Percentiles rank a stretch among this genome's conserved stretches.
phyloP scores from a whole-genome alignment of 1,140 invertebrate genomes.

The Phenacoccus solenopsis region DNA sequence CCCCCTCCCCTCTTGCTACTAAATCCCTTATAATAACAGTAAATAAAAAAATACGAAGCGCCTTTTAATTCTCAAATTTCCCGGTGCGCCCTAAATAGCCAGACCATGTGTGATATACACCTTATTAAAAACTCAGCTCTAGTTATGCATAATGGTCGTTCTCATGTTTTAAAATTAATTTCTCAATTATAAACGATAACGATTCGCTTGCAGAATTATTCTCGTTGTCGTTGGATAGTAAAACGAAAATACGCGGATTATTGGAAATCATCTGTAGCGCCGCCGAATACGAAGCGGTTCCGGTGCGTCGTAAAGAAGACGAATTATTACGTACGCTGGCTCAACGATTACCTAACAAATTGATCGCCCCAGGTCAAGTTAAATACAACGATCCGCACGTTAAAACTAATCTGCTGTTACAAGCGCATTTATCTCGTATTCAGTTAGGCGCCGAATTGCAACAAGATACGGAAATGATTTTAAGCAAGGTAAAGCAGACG shows the following conservation, averaged over 20 bases:
- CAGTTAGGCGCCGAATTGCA: constrained; percentile 91
- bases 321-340: constrained; percentile 70
- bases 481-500: constrained; percentile 49
- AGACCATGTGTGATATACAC: no score
- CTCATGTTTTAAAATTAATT: background rate
- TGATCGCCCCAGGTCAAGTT: constrained; percentile 43
- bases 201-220: constrained; percentile 66
- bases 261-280: constrained; percentile 97
- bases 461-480: constrained; percentile 85
- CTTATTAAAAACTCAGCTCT: no score
- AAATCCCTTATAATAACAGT: no score
- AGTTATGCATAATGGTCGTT: background rate
- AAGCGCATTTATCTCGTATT: constrained; percentile 89
- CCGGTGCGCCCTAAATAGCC: no score
- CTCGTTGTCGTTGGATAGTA: constrained; percentile 88
- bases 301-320: constrained; percentile 92
- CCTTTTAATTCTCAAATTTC: no score
- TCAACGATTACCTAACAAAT: constrained; percentile 62
- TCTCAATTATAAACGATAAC: constrained; percentile 21
- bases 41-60: no score
- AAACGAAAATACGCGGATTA: constrained; percentile 93
- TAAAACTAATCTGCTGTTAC: constrained; percentile 90
- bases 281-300: constrained; percentile 89
- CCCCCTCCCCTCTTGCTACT: no score
- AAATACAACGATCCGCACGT: constrained; percentile 93